phyloP scores from a whole-genome alignment of 1,140 invertebrate species.

The Diabrotica virgifera region DNA sequence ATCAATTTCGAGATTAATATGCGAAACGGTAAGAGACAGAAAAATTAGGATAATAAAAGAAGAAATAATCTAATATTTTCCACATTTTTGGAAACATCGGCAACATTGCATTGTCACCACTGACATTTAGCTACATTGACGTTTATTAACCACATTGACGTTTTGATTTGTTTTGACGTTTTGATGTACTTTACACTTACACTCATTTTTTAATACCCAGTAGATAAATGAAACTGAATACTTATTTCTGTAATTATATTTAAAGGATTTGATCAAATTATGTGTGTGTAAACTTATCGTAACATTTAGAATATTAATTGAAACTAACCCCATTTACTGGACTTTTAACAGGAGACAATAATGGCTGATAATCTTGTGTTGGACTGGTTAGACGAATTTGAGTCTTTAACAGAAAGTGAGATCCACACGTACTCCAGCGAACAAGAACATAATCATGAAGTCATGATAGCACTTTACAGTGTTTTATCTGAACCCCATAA shows the following conservation, averaged over 20 bases:
- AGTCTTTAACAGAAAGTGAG: conserved; percentile 68
- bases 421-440: conserved; percentile 73
- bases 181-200: not conserved
- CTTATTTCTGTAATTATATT: not conserved
- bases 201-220: not conserved
- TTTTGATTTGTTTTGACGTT: conserved; percentile 2
- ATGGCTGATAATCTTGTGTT: conserved; percentile 75
- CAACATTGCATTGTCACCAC: too few species aligned
- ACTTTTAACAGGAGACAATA: conserved; percentile 23
- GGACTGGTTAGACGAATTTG: conserved; percentile 79
- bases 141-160: too few species aligned
- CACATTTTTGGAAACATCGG: too few species aligned
- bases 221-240: not conserved
- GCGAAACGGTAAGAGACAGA: too few species aligned
- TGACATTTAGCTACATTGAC: too few species aligned
- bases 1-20: too few species aligned
- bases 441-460: conserved; percentile 76
- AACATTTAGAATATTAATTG: not conserved
- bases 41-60: too few species aligned
- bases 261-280: not conserved
- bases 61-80: too few species aligned
- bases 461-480: conserved; percentile 70
- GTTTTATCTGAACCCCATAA: conserved; percentile 67
- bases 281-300: not conserved
- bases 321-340: not conserved